Evolutionary conservation across 2,113 vertebrate genomes (phyloP), one percentile per base, ranked within the genome.

Genomic region (Larimichthys polyactis): DNA sequence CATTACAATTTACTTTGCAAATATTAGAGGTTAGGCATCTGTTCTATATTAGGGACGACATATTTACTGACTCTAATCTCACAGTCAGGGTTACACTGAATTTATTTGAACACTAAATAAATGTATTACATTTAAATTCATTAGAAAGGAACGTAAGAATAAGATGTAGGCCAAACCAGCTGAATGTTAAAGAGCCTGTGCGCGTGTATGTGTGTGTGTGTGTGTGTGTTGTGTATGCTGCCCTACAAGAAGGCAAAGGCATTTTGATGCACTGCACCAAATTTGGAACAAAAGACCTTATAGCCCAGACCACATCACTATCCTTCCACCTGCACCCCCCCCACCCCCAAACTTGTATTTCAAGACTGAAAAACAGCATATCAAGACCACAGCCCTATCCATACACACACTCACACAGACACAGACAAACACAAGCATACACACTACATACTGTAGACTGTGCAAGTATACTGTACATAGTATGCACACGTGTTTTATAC

Each of bases 261-360:
- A 90, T 93, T 89, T 91, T 94, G 91, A 93, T 94, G 92, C 93
- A 93, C 89, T 94, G 92, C 93, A 94, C 93, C 93, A 94, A 91
- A 92, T 93, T 89, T 90, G 83, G 84, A 92, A 93, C 92, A 94
- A 92, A 92, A 91, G 89, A 93, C 90, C 89, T 86, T 89, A 80
- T 80, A 91, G 87, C 75, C 88, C 85, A 89, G 85, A 90, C 89
- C 90, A 89, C 87, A 91, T 91, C 86, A 88, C 84, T 89, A 90
- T 90, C 89, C 80, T 87, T 86, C 88, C 91, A 90, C 90, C 87
- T 90, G 88, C 91, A 85, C 58, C 32, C 63, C 65, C 68, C 17
- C 57, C 64, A 40, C 54, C 66, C 73, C 27, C 75, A 87, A 58
- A 83, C 57, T 87, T 90, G 48, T 70, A 83, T 65, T 79, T 80